Evolutionary conservation across 1,140 invertebrate genomes (phyloP), one percentile per base, ranked within the genome.

Genomic region (Zaprionus gabonicus): DNA sequence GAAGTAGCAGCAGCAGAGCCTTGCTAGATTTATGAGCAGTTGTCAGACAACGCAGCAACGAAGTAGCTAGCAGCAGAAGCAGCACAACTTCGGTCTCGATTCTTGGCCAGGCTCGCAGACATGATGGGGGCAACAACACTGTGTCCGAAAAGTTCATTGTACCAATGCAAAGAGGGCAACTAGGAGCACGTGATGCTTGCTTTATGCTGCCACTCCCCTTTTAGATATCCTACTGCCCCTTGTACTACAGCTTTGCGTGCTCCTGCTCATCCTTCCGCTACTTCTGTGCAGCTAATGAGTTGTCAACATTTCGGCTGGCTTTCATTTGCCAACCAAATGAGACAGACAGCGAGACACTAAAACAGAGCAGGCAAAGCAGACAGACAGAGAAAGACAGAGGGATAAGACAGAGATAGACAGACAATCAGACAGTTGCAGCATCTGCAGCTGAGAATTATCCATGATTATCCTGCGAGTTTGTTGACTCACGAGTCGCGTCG

Each of bases 11-110:
- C 38, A 41, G 15, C 41, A n/a, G n/a, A 2, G 41, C 41, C 15
- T 44, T 17, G 69, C 69, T 66, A 84, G 78, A 90, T 88, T 88
- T 88, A 88, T 90, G 84, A 81, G 81, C 81, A 60, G 69, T 73
- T 87, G 70, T 87, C 83, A 83, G 76, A 78, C 82, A 66, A 71
- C 38, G 59, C 31, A 60, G 66, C 38, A 41, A 73, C 44, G 38
- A 55, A 75, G 53, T 68, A 71, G 73, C 69, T 38, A 10, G 34
- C 15, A 44, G 41, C n/a, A 17, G n/a, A 44, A 36, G 66, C 51
- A 31, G 36, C 60, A 70, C 57, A 66, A 20, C 20, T 51, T 51
- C 46, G n/a, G 17, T 51, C 65, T 62, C 31, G 68, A 82, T 64
- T 25, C 56, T 56, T 66, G 71, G 46, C 38, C 67, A 49, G 38